Conservation (phyloP, 2,113 vertebrate genomes). For the Mus pahari region DNA sequence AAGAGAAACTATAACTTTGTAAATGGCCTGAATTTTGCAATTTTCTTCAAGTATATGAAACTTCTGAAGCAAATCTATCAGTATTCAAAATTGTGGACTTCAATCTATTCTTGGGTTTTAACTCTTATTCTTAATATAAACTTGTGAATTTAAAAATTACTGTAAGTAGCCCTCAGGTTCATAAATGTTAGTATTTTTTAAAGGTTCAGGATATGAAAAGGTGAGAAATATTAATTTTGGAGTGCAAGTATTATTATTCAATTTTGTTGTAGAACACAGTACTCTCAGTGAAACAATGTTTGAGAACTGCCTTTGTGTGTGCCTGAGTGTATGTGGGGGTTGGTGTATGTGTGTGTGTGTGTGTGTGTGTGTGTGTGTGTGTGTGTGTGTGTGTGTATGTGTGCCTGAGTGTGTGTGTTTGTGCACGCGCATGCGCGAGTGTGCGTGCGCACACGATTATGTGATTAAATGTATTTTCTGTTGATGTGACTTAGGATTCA, state of each 20-base stretch:
- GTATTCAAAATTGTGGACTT: neutral
- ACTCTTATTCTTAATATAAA: neutral
- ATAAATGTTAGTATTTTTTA: neutral
- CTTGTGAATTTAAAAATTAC: neutral
- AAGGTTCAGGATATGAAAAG: neutral
- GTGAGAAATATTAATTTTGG: neutral
- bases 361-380: neutral
- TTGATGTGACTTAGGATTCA: constrained; percentile 50
- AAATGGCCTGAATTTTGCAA: neutral
- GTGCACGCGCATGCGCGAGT: too few relatives aligned
- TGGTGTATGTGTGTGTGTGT: neutral
- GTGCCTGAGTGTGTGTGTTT: neutral
- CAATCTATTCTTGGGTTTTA: neutral
- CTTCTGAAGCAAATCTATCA: neutral
- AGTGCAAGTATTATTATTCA: neutral
- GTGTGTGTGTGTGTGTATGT: neutral
- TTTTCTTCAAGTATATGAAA: neutral
- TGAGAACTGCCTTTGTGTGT: neutral
- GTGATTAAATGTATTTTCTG: neutral
- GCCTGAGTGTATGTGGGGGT: neutral
- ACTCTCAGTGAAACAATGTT: neutral
- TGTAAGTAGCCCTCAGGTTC: neutral
- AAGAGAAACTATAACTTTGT: neutral
- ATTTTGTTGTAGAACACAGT: neutral
- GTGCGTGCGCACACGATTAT: neutral